A percentile compares a stretch with the other conserved stretches of the same genome.
Conservation (phyloP, 2,113 vertebrate species). For the Noturus placidus region DNA sequence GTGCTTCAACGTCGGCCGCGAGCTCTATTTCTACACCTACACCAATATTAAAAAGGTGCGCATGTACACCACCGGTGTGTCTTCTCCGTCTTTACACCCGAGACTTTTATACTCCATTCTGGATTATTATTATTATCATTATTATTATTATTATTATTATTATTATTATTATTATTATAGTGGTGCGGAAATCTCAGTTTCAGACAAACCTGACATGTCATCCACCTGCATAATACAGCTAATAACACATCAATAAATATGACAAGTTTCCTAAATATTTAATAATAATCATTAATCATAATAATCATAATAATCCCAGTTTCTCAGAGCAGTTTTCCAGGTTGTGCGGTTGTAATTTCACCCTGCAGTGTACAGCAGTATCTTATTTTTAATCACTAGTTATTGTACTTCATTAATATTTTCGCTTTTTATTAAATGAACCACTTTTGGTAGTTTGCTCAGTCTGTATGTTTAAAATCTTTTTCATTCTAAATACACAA, state of each 20-base stretch:
- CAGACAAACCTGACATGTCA: not conserved
- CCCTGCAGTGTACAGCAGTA: not conserved
- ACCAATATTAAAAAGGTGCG: slow-evolving; percentile 81
- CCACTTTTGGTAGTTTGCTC: not conserved
- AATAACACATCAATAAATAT: not conserved
- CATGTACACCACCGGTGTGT: not conserved
- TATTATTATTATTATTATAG: not conserved
- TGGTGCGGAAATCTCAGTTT: not conserved
- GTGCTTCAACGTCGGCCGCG: slow-evolving; percentile 89
- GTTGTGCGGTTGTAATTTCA: not conserved
- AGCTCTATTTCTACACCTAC: slow-evolving; percentile 88
- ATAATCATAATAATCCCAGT: not conserved
- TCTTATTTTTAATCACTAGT: not conserved
- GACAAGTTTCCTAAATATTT: not conserved
- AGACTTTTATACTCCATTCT: not conserved
- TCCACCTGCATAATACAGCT: not conserved
- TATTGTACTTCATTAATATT: not conserved
- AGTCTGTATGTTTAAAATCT: not conserved
- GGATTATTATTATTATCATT: no score
- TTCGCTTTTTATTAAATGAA: not conserved
- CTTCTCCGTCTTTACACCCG: not conserved
- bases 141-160: not conserved
- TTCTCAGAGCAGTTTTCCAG: not conserved
- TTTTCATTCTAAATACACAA: not conserved
- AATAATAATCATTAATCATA: not conserved